These are phyloP conservation scores for Prochilodus magdalenae DNA, from an alignment of 2,113 vertebrate genomes.

Conservation along the genomic window DNA sequence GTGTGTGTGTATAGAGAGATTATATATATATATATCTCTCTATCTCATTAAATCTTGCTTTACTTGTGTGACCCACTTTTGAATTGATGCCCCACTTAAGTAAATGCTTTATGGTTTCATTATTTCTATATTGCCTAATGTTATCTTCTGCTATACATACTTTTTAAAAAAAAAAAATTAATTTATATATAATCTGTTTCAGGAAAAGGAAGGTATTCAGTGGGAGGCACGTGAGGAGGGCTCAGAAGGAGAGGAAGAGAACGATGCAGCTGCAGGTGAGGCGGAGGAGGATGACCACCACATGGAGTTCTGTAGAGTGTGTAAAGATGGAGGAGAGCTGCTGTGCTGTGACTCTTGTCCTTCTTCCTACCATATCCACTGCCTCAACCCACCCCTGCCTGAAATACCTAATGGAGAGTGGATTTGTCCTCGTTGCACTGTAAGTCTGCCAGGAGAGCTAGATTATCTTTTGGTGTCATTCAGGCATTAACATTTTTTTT, in stretches of 20 bases:
- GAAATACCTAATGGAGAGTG: slow-evolving; percentile 98
- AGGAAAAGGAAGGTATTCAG: slow-evolving; percentile 99
- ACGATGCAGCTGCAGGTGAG: slow-evolving; percentile 80
- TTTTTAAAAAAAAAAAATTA: not conserved
- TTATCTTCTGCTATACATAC: not conserved
- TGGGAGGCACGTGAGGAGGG: slow-evolving; percentile 96
- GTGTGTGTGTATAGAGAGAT: too few species aligned
- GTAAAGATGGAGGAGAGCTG: slow-evolving; percentile 96
- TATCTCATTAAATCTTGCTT: not conserved
- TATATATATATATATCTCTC: too few species aligned
- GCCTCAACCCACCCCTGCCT: slow-evolving; percentile 93
- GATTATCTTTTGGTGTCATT: too few species aligned
- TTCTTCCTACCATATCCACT: slow-evolving; percentile 98
- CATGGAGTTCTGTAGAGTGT: slow-evolving; percentile 98
- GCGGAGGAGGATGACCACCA: slow-evolving; percentile 96
- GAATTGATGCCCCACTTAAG: not conserved
- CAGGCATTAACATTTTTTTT: too few species aligned
- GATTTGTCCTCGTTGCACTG: slow-evolving; percentile 97
- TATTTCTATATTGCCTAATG: not conserved
- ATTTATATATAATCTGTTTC: not conserved
- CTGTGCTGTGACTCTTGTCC: slow-evolving; percentile 97
- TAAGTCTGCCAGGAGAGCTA: too few species aligned
- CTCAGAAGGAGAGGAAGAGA: slow-evolving; percentile 90
- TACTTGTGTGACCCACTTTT: not conserved
- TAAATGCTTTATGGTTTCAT: too few species aligned